Percentiles rank a stretch among this genome's conserved stretches.
Conservation (phyloP, 1,140 invertebrate genomes). For the Hylyphantes graminicola region DNA sequence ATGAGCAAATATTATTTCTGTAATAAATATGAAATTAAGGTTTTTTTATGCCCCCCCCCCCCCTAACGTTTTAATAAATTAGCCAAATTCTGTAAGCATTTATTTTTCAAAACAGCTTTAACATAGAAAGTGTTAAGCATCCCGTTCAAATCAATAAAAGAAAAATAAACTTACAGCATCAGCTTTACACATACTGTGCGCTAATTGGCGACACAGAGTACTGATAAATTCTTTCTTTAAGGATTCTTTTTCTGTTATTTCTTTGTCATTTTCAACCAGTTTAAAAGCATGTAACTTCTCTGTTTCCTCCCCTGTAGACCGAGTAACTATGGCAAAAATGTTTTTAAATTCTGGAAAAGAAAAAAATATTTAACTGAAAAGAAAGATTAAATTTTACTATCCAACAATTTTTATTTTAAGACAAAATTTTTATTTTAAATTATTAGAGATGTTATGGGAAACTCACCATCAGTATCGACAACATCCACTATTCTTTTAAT, state of each 20-base stretch:
- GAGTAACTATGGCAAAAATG: slow-evolving; percentile 87
- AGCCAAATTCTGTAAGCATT: no score
- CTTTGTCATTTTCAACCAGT: slow-evolving; percentile 79
- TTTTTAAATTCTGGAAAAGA: slow-evolving; percentile 81
- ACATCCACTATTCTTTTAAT: slow-evolving; percentile 93
- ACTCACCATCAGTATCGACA: slow-evolving; percentile 80
- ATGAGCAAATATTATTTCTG: no score
- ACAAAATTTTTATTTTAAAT: background rate
- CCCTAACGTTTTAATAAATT: no score
- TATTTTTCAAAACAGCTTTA: no score
- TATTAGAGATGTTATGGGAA: background rate
- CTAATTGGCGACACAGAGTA: slow-evolving; percentile 84
- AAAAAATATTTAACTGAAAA: slow-evolving; percentile 52
- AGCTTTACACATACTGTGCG: slow-evolving; percentile 69
- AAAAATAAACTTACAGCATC: slow-evolving; percentile 68
- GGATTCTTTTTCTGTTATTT: no score
- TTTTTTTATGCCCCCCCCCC: no score
- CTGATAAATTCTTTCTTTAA: slow-evolving; percentile 81
- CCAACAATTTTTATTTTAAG: background rate
- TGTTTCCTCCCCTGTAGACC: slow-evolving; percentile 83
- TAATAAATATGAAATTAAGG: no score
- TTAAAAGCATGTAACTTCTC: slow-evolving; percentile 89
- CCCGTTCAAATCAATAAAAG: background rate
- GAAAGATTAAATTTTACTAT: background rate
- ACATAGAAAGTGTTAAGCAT: no score